phyloP scores from a whole-genome alignment of 2,113 vertebrate species.

The Chunga burmeisteri region DNA sequence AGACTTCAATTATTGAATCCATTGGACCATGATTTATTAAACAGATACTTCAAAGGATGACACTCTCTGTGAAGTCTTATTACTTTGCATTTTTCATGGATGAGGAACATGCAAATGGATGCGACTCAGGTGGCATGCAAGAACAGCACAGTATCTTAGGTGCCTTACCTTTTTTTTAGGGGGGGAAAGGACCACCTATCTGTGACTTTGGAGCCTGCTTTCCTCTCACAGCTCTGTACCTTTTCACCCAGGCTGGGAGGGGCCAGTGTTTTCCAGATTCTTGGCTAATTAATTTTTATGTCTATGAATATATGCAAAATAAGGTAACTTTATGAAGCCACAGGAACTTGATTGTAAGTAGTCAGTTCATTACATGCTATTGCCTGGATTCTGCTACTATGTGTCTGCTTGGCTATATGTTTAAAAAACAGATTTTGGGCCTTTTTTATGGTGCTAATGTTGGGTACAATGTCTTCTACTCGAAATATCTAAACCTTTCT shows the following conservation, averaged over 20 bases:
- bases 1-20: background rate
- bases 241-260: background rate
- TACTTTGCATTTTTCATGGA: background rate
- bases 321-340: background rate
- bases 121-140: background rate
- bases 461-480: background rate
- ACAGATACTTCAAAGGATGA: background rate
- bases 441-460: rapidly evolving
- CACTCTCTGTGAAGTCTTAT: background rate
- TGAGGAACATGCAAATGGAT: background rate
- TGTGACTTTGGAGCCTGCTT: background rate
- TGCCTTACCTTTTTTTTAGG: background rate
- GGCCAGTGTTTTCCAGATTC: background rate
- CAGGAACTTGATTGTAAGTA: too few relatives aligned
- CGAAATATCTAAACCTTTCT: background rate
- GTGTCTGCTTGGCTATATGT: rapidly evolving
- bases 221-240: background rate
- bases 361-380: rapidly evolving
- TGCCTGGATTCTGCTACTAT: background rate
- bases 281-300: background rate
- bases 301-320: background rate
- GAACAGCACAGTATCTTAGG: background rate
- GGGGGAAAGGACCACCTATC: background rate
- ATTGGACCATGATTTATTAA: background rate
- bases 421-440: background rate